Conservation (phyloP, 2,113 vertebrate species). For the Peromyscus leucopus region DNA sequence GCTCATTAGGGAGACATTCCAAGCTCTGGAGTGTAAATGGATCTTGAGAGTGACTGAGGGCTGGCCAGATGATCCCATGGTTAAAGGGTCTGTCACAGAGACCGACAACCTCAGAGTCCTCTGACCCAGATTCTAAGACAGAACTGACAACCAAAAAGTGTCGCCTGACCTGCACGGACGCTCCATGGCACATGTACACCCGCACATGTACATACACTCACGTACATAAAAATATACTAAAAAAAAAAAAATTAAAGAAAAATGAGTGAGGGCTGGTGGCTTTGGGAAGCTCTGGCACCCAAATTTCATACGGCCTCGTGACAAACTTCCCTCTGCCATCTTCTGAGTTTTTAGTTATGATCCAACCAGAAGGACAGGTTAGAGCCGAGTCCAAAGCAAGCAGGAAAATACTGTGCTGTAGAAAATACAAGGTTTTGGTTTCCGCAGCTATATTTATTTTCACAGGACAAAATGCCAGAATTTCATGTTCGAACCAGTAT, state of each 20-base stretch:
- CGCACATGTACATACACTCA: not conserved
- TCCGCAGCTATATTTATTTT: constrained; percentile 45
- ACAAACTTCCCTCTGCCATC: not conserved
- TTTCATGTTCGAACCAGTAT: constrained; percentile 59
- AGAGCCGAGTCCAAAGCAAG: constrained; percentile 38
- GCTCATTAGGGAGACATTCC: not conserved
- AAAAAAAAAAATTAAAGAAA: not conserved
- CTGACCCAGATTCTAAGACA: not conserved
- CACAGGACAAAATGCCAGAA: constrained; percentile 48
- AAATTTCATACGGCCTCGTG: not conserved
- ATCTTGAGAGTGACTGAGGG: not conserved
- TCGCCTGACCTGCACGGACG: not conserved
- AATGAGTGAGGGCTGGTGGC: not conserved
- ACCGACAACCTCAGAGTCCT: not conserved
- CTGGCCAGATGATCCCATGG: no score
- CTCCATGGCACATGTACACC: not conserved
- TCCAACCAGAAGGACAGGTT: not conserved
- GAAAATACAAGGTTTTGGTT: constrained; percentile 49
- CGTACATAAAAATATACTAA: no score
- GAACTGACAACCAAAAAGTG: not conserved
- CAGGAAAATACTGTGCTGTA: not conserved
- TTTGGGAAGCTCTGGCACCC: not conserved
- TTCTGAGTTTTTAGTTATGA: not conserved
- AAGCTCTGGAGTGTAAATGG: not conserved
- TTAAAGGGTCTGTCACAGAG: not conserved